Evolutionary conservation across 30 jellyfish, hydroid and myxozoan genomes (phyloP), one percentile per base, ranked within the genome.

Genomic region (Mastigias papua): DNA sequence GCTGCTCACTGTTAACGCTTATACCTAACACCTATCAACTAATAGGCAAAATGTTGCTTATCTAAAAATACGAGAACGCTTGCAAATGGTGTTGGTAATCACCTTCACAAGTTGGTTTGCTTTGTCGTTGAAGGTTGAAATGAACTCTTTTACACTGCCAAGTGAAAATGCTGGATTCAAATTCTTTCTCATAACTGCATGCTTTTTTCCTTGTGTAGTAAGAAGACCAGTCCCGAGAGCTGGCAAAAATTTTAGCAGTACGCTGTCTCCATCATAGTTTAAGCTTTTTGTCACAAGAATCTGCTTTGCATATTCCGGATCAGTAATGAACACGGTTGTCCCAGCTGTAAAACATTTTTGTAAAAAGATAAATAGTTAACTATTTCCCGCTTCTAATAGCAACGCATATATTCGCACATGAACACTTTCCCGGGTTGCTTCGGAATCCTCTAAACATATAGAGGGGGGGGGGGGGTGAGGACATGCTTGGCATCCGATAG

Each of bases 91-190:
- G 54, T 3, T 6, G 11, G 54, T 11, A 1, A 13, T 51, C 19
- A 63, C 74, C 74, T 63, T 63, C 37, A 63, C 78, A 1, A 77
- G 63, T 69, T 77, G 66, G 33, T 15, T 30, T 60, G 57, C 77
- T 57, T 77, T 77, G 17, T 28, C 34, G 23, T 49, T 54, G 78
- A 77, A 77, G 8, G 46, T 27, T 10, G 88, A 29, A 15, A 77
- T 21, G 37, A 37, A 77, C 48, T 77, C 66, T 35, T 77, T 60
- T 0, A 77, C 88, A 25, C 74, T 77, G 37, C 54, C 77, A 34
- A 62, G 54, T 8, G 88, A 20, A 34, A 77, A 77, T 7, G 73
- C 73, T 1, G 88, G 88, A 34, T 77, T 77, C 76, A 77, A n/a
- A 20, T 62, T 27, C 34, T 54, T 77, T 28, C 88, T 60, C 78